phyloP scores from a whole-genome alignment of 2,888 invertebrate species.

The Thymelicus sylvestris region DNA sequence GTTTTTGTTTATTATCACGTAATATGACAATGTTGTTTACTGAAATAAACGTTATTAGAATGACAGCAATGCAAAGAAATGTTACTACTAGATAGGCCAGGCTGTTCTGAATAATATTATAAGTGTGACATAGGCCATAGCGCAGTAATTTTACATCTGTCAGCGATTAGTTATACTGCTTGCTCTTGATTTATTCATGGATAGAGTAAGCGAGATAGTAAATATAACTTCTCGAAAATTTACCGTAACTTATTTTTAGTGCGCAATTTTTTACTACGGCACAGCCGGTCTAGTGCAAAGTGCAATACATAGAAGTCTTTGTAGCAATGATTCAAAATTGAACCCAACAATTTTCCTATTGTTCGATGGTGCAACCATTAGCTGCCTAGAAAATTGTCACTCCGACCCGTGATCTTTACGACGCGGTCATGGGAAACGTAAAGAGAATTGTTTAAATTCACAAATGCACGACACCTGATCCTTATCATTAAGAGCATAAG shows the following conservation, averaged over 20 bases:
- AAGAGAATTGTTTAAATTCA: not conserved
- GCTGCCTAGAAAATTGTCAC: conserved; percentile 26
- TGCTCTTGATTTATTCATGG: too few relatives aligned
- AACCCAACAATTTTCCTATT: not conserved
- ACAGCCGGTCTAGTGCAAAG: too few relatives aligned
- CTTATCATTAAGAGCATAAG: conserved; percentile 9
- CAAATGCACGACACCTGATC: not conserved
- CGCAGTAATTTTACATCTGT: too few relatives aligned
- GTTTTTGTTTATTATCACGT: not conserved
- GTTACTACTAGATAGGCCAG: too few relatives aligned
- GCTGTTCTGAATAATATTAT: too few relatives aligned
- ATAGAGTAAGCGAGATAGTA: too few relatives aligned
- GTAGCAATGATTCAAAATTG: not conserved
- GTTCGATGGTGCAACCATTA: conserved; percentile 15
- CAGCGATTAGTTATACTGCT: too few relatives aligned
- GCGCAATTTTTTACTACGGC: too few relatives aligned
- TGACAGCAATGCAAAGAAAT: not conserved
- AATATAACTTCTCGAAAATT: too few relatives aligned
- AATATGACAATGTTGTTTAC: not conserved
- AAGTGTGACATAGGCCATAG: too few relatives aligned
- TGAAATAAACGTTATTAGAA: not conserved
- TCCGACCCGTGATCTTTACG: conserved; percentile 27
- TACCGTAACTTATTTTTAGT: too few relatives aligned
- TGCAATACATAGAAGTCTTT: not conserved
- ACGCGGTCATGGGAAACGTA: conserved; percentile 20